Percentiles rank a stretch among this genome's conserved stretches.
phyloP scores from a whole-genome alignment of 2,113 vertebrate species.

The Aleadryas rufinucha region DNA sequence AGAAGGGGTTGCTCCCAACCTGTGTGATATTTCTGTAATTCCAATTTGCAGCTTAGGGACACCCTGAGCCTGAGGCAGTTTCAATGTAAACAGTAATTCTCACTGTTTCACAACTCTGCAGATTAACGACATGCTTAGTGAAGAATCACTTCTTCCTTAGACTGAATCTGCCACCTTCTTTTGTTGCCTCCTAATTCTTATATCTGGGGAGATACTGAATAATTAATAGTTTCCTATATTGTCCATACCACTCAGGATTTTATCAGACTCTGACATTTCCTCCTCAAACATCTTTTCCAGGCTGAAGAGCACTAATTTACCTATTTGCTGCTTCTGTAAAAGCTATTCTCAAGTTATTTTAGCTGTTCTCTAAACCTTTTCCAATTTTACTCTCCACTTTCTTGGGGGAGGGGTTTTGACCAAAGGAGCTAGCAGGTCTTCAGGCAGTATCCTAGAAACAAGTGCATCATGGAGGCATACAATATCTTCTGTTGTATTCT shows the following conservation, averaged over 20 bases:
- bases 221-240: not conserved
- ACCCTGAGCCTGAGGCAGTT: not conserved
- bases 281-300: not conserved
- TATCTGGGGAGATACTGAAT: not conserved
- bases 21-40: not conserved
- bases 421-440: not conserved
- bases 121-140: not conserved
- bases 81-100: not conserved
- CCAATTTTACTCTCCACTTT: not conserved
- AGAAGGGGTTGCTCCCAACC: rapidly evolving
- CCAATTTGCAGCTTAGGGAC: not conserved
- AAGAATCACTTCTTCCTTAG: not conserved
- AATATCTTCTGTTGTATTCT: not conserved
- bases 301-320: not conserved
- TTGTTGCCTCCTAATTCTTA: not conserved
- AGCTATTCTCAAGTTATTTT: not conserved
- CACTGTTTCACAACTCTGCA: not conserved
- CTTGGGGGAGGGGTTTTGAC: rapidly evolving
- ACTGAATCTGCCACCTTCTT: not conserved
- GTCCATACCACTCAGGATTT: not conserved
- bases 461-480: not conserved
- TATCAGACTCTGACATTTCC: not conserved
- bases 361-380: not conserved
- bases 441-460: not conserved
- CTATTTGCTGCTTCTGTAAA: not conserved